Evolutionary conservation across 2,888 invertebrate species (phyloP).

Genomic region (Cryptops parisi): DNA sequence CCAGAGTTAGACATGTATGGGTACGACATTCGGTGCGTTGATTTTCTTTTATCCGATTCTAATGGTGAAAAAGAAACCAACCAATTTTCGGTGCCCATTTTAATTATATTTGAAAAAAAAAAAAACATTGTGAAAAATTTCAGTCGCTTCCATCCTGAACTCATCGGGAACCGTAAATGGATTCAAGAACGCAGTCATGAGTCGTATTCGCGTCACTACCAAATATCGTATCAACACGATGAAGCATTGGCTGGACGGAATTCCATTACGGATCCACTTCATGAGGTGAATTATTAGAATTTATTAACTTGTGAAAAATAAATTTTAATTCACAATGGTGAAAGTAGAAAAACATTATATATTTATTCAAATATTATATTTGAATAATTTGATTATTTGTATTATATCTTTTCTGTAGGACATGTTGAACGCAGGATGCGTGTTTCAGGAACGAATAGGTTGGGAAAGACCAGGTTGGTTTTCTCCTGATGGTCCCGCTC

Average conservation of each 20-base stretch:
- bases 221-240: constrained; percentile 65
- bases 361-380: too few relatives aligned
- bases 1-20: constrained; percentile 72
- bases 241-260: constrained; percentile 67
- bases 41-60: background rate
- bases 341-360: too few relatives aligned
- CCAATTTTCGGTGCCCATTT: too few relatives aligned
- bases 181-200: constrained; percentile 70
- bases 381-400: too few relatives aligned
- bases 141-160: constrained; percentile 49
- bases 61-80: too few relatives aligned
- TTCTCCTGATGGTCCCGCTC: constrained; percentile 36
- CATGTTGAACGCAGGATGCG: constrained; percentile 61
- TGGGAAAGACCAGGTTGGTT: constrained; percentile 85
- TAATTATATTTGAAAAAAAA: too few relatives aligned
- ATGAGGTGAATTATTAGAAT: constrained; percentile 39
- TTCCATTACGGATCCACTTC: constrained; percentile 49
- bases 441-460: constrained; percentile 74
- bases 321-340: too few relatives aligned
- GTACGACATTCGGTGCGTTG: constrained; percentile 55
- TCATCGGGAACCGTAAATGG: constrained; percentile 57
- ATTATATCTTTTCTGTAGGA: too few relatives aligned
- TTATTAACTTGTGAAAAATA: too few relatives aligned
- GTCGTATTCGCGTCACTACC: constrained; percentile 75
- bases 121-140: too few relatives aligned